These are phyloP conservation scores for Deroptyus accipitrinus DNA, from an alignment of 2,113 vertebrate species.

Conservation along the genomic window DNA sequence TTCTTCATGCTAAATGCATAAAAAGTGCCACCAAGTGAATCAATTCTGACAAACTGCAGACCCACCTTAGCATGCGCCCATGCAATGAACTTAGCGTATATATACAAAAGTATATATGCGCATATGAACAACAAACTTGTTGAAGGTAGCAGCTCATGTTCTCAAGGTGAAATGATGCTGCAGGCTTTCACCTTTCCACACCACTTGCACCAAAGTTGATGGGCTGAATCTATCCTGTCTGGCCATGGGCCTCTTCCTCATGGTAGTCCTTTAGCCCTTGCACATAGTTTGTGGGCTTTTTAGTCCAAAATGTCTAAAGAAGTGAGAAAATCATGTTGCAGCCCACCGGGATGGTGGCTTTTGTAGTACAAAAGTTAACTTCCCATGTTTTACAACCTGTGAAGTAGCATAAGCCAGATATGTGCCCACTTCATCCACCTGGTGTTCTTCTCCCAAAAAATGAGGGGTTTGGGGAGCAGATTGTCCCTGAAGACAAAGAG, in stretches of 20 bases:
- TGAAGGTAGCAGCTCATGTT: background rate
- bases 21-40: background rate
- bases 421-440: background rate
- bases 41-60: background rate
- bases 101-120: accelerated
- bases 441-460: background rate
- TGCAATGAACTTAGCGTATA: background rate
- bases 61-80: accelerated
- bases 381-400: background rate
- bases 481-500: background rate
- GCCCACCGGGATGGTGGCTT: background rate
- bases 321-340: background rate
- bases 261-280: background rate
- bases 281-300: background rate
- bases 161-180: background rate
- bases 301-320: background rate
- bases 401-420: background rate
- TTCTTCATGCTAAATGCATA: background rate
- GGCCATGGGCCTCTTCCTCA: background rate
- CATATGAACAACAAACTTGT: background rate
- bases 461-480: background rate
- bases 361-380: background rate
- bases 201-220: background rate
- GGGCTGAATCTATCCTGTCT: background rate
- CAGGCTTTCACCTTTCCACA: background rate